Percentiles rank a stretch among this genome's conserved stretches.
Evolutionary conservation across 2,888 invertebrate species (phyloP).

Genomic region (Pseudococcus viburni): DNA sequence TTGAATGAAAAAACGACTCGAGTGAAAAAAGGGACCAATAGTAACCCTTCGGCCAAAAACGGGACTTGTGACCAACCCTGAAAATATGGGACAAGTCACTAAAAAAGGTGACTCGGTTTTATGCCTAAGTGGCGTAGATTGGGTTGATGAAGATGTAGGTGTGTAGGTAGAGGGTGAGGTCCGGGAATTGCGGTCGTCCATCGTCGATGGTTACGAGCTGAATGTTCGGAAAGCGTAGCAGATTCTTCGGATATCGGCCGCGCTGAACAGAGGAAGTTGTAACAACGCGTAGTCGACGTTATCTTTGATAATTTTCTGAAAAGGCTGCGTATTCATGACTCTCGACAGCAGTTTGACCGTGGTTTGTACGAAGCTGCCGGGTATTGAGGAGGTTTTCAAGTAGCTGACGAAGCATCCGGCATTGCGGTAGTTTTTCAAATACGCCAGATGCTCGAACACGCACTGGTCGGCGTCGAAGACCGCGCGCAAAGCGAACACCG

Average conservation of each 20-base stretch:
- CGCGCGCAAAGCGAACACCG: neutral
- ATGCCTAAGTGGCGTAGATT: no score
- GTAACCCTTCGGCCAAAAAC: no score
- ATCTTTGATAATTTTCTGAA: conserved; percentile 58
- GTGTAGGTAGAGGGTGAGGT: no score
- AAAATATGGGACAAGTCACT: no score
- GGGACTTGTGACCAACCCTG: no score
- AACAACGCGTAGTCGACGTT: conserved; percentile 58
- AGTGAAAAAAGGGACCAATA: no score
- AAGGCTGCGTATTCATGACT: conserved; percentile 40
- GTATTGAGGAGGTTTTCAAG: neutral
- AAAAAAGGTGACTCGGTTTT: no score
- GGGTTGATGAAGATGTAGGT: no score
- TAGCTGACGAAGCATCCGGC: conserved; percentile 27
- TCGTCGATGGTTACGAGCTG: no score
- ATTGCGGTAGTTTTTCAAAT: conserved; percentile 11
- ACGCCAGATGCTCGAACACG: conserved; percentile 53
- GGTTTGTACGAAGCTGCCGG: neutral
- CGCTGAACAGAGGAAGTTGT: conserved; percentile 53
- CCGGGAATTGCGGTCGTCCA: no score
- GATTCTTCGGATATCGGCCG: conserved; percentile 25
- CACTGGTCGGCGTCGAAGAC: conserved; percentile 42
- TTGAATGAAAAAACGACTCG: no score
- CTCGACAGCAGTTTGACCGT: conserved; percentile 35
- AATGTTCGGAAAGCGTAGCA: conserved; percentile 49